phyloP scores from a whole-genome alignment of 2,113 vertebrate species.

The Elaphurus davidianus region DNA sequence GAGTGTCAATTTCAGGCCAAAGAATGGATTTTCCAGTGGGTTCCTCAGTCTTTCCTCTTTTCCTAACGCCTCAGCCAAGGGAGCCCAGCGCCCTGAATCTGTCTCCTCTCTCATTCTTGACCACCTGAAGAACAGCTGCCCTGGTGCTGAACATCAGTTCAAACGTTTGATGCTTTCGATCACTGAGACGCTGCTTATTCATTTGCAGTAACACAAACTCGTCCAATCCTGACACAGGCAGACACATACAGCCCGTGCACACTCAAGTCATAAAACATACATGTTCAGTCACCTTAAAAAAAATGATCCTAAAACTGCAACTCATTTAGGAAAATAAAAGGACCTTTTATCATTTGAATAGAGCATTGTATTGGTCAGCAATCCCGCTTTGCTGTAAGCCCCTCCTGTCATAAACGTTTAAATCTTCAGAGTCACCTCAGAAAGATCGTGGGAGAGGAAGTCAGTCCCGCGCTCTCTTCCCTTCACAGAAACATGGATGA shows the following conservation, averaged over 20 bases:
- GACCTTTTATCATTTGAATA: background rate
- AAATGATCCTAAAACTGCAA: background rate
- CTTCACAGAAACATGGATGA: background rate
- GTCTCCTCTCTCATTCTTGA: background rate
- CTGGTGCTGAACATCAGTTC: background rate
- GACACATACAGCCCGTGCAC: background rate
- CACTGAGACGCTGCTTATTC: too few relatives aligned
- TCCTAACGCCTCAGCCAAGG: background rate
- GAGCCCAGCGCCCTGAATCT: background rate
- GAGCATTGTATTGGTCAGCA: background rate
- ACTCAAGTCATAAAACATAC: background rate
- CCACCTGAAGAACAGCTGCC: background rate
- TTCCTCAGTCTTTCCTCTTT: background rate
- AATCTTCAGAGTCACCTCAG: background rate
- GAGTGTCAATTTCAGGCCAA: background rate
- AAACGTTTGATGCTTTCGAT: background rate
- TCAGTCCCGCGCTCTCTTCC: rapidly evolving
- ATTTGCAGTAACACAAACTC: background rate
- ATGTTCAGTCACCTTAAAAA: background rate
- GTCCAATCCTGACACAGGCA: background rate
- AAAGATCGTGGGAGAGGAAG: background rate
- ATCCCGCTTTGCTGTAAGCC: background rate
- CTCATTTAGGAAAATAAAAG: background rate
- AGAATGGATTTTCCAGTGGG: background rate
- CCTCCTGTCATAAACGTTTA: background rate